Evolutionary conservation across 2,113 vertebrate genomes (phyloP).

Genomic region (Calidris pugnax): DNA sequence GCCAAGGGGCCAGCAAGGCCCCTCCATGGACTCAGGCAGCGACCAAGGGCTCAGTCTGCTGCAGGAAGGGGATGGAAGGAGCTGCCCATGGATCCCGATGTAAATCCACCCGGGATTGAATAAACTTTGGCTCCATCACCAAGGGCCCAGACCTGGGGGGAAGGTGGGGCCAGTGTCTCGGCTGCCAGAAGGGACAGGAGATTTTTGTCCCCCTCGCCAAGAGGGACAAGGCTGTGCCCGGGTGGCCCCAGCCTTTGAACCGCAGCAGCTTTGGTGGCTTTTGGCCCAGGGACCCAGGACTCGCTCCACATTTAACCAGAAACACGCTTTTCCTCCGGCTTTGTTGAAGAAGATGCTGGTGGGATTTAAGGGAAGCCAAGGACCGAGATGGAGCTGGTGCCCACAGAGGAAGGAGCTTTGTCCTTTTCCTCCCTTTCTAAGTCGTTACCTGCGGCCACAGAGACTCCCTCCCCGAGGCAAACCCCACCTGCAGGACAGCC

Average conservation of each 20-base stretch:
- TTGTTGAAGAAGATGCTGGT: not conserved
- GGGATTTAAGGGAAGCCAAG: not conserved
- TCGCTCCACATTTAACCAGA: not conserved
- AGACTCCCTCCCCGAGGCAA: fast-evolving
- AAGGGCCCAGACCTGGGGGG: not conserved
- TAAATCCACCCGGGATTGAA: not conserved
- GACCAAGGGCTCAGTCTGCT: fast-evolving
- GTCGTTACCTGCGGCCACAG: fast-evolving
- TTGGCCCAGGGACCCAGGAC: fast-evolving
- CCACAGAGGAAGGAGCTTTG: fast-evolving
- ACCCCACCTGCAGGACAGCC: not conserved
- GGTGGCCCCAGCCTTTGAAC: not conserved
- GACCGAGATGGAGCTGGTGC: not conserved
- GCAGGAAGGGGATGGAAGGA: not conserved
- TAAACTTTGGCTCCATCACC: not conserved
- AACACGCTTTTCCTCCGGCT: fast-evolving
- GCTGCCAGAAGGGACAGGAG: not conserved
- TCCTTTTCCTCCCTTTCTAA: not conserved
- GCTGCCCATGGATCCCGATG: not conserved
- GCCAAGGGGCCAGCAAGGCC: not conserved
- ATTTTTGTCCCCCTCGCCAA: not conserved
- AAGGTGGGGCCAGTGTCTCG: not conserved
- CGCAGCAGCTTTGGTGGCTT: not conserved
- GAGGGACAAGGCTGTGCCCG: not conserved
- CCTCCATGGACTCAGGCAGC: fast-evolving